Evolutionary conservation across 2,113 vertebrate species (phyloP).

Genomic region (Chloropsis hardwickii): DNA sequence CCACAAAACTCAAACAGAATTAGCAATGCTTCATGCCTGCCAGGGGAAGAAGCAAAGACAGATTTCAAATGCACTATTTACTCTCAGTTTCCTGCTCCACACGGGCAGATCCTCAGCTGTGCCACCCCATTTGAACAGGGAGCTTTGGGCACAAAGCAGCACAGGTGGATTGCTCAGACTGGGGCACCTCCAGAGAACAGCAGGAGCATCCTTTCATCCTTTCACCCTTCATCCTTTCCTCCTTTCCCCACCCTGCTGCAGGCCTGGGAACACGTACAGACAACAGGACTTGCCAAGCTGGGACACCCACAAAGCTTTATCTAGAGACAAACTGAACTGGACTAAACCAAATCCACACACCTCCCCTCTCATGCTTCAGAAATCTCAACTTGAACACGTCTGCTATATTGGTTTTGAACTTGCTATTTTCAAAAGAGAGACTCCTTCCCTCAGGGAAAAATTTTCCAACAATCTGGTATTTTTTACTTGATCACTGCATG

Average conservation of each 20-base stretch:
- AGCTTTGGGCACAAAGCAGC: background rate
- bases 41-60: background rate
- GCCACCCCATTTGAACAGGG: background rate
- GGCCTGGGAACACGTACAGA: rapidly evolving
- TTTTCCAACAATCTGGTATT: background rate
- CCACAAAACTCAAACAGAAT: background rate
- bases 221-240: background rate
- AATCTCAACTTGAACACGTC: background rate
- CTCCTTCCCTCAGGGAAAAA: background rate
- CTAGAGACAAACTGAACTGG: background rate
- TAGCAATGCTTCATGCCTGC: background rate
- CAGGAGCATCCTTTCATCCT: background rate
- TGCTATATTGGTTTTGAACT: background rate
- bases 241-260: background rate
- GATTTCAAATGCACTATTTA: background rate
- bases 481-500: background rate
- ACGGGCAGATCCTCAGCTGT: background rate
- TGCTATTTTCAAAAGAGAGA: background rate
- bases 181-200: background rate
- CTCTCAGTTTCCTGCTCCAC: rapidly evolving
- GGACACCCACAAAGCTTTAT: background rate
- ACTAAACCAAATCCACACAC: background rate
- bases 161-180: background rate
- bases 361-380: background rate
- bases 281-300: background rate